These are phyloP conservation scores for Cyrtorhinus lividipennis DNA, from an alignment of 1,140 invertebrate species.

Conservation along the genomic window DNA sequence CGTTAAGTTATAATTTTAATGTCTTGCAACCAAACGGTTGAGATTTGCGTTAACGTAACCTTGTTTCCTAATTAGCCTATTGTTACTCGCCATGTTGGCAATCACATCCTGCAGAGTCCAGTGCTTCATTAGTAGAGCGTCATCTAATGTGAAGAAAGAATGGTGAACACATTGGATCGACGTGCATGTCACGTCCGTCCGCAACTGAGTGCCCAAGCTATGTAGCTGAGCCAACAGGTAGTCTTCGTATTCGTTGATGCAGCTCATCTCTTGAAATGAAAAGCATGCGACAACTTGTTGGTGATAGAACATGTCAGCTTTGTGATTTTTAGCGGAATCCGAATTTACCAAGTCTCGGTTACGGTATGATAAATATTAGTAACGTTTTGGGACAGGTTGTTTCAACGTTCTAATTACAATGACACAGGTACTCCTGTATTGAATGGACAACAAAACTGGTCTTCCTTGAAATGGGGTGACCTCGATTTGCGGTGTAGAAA, in stretches of 20 bases:
- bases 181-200: constrained; percentile 62
- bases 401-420: no score
- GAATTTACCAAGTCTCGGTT: no score
- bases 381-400: no score
- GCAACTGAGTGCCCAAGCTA: constrained; percentile 63
- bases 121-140: constrained; percentile 66
- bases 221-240: constrained; percentile 60
- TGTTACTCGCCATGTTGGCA: constrained; percentile 43
- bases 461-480: no score
- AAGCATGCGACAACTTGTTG: no score
- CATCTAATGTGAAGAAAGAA: constrained; percentile 60
- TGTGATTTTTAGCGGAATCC: no score
- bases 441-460: no score
- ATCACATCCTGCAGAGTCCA: constrained; percentile 62
- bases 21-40: not conserved
- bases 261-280: constrained; percentile 67
- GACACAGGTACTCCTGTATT: no score
- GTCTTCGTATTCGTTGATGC: constrained; percentile 63
- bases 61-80: constrained; percentile 23
- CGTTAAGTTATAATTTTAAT: no score
- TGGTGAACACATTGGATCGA: constrained; percentile 64
- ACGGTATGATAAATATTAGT: no score
- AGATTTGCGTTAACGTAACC: not conserved
- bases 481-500: no score
- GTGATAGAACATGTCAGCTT: no score